phyloP scores from a whole-genome alignment of 1,140 invertebrate species.

The Drosophila nasuta region DNA sequence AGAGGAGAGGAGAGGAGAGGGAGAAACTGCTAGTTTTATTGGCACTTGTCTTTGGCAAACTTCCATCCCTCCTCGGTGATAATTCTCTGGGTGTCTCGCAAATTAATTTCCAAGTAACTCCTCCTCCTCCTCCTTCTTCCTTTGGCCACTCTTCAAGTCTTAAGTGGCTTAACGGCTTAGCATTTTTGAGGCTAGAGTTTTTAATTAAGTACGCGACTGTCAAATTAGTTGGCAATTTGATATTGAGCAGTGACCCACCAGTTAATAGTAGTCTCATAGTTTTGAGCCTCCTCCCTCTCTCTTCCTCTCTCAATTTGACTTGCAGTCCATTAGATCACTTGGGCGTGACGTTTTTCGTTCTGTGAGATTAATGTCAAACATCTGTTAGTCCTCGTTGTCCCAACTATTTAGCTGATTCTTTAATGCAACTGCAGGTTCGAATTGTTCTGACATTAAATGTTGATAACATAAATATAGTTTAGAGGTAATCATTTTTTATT shows the following conservation, averaged over 20 bases:
- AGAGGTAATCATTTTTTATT: neutral
- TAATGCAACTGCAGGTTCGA: neutral
- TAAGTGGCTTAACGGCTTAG: slow-evolving; percentile 71
- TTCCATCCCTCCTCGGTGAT: neutral
- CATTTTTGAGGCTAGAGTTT: slow-evolving; percentile 39
- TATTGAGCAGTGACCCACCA: slow-evolving; percentile 21
- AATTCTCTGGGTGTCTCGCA: slow-evolving; percentile 53
- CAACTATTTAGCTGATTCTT: neutral
- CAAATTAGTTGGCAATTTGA: slow-evolving; percentile 77
- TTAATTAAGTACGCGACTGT: slow-evolving; percentile 74
- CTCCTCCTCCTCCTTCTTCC: neutral
- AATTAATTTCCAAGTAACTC: slow-evolving; percentile 71
- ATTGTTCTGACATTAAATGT: neutral
- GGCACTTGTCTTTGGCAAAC: slow-evolving; percentile 33
- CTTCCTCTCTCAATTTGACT: neutral
- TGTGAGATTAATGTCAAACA: slow-evolving; percentile 2
- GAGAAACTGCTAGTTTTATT: slow-evolving; percentile 8
- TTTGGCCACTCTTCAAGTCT: neutral
- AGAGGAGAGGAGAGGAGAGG: too few relatives aligned
- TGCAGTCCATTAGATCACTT: neutral
- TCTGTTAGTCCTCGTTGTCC: slow-evolving; percentile 4
- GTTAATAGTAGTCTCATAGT: slow-evolving; percentile 7
- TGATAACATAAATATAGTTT: neutral
- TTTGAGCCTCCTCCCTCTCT: too few relatives aligned
- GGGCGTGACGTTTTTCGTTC: slow-evolving; percentile 1